A percentile compares a stretch with the other conserved stretches of the same genome.
Conservation (phyloP, 2,797 vertebrate genomes). For the Hafferia zeledoni region DNA sequence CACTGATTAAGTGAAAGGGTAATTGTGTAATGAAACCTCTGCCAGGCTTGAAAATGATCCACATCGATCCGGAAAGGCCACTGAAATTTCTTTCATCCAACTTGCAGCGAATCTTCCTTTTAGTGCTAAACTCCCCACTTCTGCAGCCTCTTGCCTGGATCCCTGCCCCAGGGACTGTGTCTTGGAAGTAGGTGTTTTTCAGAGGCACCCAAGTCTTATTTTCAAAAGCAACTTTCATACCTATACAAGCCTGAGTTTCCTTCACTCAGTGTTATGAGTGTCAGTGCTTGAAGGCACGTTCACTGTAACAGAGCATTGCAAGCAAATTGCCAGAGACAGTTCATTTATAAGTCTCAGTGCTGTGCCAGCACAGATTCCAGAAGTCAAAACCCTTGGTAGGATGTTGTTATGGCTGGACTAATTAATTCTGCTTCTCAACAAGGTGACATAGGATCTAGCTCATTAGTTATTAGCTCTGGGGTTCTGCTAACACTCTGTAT, state of each 20-base stretch:
- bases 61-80: background rate
- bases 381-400: background rate
- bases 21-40: background rate
- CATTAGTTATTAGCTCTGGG: conserved; percentile 41
- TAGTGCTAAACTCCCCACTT: background rate
- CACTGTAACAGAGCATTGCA: background rate
- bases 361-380: background rate
- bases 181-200: background rate
- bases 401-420: background rate
- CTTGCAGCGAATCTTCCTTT: background rate
- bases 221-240: background rate
- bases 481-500: background rate
- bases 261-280: background rate
- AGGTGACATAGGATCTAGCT: background rate
- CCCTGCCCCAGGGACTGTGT: background rate
- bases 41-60: background rate
- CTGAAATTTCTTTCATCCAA: background rate
- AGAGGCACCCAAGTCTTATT: background rate
- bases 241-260: background rate
- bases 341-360: background rate
- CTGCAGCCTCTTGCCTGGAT: background rate
- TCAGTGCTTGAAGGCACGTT: background rate
- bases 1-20: background rate
- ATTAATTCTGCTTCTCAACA: conserved; percentile 32
- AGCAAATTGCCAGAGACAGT: background rate